These are phyloP conservation scores for Rana temporaria DNA, from an alignment of 2,113 vertebrate species.

Conservation along the genomic window DNA sequence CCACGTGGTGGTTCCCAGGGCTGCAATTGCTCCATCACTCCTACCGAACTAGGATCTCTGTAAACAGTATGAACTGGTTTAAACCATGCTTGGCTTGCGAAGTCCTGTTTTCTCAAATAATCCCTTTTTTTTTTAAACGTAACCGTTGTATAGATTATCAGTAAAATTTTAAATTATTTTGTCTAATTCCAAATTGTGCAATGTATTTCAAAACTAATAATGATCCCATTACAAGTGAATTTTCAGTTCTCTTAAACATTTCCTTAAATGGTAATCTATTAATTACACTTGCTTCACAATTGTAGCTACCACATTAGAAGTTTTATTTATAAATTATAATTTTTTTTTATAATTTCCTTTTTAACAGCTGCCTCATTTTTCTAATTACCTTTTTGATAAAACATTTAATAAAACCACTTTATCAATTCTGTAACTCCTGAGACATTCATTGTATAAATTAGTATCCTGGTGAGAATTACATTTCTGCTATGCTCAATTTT, in stretches of 20 bases:
- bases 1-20: too few relatives aligned
- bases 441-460: background rate
- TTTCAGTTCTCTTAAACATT: background rate
- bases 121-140: too few relatives aligned
- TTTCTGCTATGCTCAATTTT: background rate
- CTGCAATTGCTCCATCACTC: too few relatives aligned
- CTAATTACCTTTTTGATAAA: background rate
- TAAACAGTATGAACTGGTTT: too few relatives aligned
- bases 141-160: too few relatives aligned
- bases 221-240: background rate
- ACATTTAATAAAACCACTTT: background rate
- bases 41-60: too few relatives aligned
- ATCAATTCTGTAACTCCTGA: background rate
- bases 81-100: too few relatives aligned
- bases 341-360: conserved; percentile 12
- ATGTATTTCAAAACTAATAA: too few relatives aligned
- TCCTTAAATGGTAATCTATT: background rate
- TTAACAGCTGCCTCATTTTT: background rate
- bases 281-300: background rate
- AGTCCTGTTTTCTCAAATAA: too few relatives aligned
- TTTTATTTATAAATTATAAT: background rate
- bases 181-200: too few relatives aligned
- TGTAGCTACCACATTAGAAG: conserved; percentile 1
- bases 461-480: background rate
- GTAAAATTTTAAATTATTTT: too few relatives aligned